Evolutionary conservation across 2,888 invertebrate genomes (phyloP).

Genomic region (Euclidia mi): DNA sequence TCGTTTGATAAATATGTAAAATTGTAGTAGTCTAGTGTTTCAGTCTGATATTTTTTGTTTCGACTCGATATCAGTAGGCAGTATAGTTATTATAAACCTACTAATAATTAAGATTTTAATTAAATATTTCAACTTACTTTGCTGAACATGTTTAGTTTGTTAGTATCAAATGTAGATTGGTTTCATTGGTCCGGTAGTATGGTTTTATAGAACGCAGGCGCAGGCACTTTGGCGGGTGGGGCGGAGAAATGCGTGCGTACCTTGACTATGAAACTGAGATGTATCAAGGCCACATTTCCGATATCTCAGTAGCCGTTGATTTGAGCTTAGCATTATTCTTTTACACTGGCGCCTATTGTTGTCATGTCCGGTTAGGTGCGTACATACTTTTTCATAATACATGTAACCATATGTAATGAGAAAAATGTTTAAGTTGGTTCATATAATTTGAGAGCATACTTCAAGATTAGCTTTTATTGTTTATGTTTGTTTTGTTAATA

Average conservation of each 20-base stretch:
- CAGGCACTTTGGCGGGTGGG: constrained; percentile 64
- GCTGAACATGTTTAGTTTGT: constrained; percentile 76
- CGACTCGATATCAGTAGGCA: too few relatives aligned
- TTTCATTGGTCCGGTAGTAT: constrained; percentile 66
- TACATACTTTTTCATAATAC: too few relatives aligned
- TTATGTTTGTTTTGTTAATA: too few relatives aligned
- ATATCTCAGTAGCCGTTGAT: constrained; percentile 2
- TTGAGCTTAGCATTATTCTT: neutral
- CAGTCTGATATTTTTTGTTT: too few relatives aligned
- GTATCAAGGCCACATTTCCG: constrained; percentile 60
- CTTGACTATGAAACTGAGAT: constrained; percentile 76
- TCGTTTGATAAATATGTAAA: too few relatives aligned
- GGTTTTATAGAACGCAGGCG: constrained; percentile 73
- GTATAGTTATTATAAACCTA: neutral
- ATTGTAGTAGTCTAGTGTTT: too few relatives aligned
- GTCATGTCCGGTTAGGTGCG: too few relatives aligned
- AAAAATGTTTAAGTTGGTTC: too few relatives aligned
- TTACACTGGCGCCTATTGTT: too few relatives aligned
- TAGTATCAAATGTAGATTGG: constrained; percentile 73
- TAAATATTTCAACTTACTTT: constrained; percentile 67
- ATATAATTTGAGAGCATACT: too few relatives aligned
- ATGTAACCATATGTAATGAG: too few relatives aligned
- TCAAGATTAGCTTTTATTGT: too few relatives aligned
- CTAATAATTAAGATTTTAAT: neutral
- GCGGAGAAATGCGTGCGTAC: constrained; percentile 72